These are phyloP conservation scores for Zeuzera pyrina DNA, from an alignment of 2,888 invertebrate species.

Conservation along the genomic window DNA sequence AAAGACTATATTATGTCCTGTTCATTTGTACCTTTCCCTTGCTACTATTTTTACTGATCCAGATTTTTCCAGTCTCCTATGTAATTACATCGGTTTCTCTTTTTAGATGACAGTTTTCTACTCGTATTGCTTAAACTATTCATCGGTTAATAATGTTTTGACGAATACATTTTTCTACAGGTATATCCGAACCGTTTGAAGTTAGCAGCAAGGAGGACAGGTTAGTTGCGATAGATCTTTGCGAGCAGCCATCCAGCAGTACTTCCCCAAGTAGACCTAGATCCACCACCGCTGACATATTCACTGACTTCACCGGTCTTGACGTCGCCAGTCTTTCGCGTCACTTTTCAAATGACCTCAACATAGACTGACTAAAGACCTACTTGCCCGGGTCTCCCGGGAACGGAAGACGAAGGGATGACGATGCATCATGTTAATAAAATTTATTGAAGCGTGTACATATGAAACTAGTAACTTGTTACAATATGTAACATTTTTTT, in stretches of 20 bases:
- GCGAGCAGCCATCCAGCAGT: constrained; percentile 37
- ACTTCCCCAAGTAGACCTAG: constrained; percentile 28
- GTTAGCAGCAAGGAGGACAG: constrained; percentile 57
- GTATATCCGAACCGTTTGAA: constrained; percentile 64
- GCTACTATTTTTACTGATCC: no score
- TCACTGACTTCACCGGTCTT: constrained; percentile 61
- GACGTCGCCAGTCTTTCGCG: constrained; percentile 62
- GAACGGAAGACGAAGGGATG: constrained; percentile 27
- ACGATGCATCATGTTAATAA: constrained; percentile 9
- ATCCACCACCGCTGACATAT: constrained; percentile 48
- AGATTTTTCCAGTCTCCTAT: no score
- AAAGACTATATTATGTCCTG: no score
- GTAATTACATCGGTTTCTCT: no score
- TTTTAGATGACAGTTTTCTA: no score
- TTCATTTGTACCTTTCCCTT: no score
- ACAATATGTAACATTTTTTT: no score
- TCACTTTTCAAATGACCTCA: constrained; percentile 63
- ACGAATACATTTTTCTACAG: no score
- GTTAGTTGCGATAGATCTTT: constrained; percentile 33
- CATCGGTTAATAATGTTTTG: no score
- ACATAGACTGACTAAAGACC: constrained; percentile 67
- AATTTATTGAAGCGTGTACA: no score
- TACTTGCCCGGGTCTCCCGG: constrained; percentile 61
- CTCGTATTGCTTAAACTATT: no score
- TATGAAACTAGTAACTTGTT: no score